Conservation (phyloP, 2,113 vertebrate genomes). For the Piaya cayana region DNA sequence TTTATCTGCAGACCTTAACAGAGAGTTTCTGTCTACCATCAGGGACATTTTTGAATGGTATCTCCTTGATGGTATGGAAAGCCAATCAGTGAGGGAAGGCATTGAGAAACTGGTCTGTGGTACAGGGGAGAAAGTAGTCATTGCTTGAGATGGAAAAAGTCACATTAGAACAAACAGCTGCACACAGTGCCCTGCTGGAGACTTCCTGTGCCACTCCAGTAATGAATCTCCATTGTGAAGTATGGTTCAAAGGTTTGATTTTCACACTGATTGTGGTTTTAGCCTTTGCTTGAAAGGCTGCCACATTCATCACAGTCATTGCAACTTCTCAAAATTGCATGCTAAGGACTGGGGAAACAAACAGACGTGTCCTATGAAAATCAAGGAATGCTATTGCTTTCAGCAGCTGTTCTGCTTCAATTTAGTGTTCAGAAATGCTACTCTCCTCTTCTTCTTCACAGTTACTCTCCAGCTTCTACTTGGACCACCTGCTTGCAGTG, state of each 20-base stretch:
- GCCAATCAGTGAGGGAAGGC: neutral
- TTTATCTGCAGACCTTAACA: neutral
- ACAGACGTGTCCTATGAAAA: neutral
- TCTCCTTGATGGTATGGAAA: neutral
- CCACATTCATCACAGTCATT: neutral
- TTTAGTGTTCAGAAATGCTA: neutral
- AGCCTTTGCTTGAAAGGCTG: neutral
- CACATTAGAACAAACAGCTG: neutral
- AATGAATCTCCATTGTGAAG: neutral
- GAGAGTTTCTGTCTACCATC: neutral
- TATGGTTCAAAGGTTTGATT: neutral
- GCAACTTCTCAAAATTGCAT: neutral
- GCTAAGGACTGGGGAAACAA: neutral
- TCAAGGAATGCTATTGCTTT: neutral
- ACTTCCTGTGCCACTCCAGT: neutral
- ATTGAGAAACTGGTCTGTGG: neutral
- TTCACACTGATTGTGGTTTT: neutral
- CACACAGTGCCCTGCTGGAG: neutral
- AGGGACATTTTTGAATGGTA: neutral
- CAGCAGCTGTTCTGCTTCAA: neutral
- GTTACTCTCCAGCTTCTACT: neutral
- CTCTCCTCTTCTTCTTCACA: neutral
- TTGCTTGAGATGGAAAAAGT: neutral
- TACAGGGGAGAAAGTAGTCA: neutral
- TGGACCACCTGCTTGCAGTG: neutral